Evolutionary conservation across 2,888 invertebrate species (phyloP).

Genomic region (Sepioteuthis lessoniana): DNA sequence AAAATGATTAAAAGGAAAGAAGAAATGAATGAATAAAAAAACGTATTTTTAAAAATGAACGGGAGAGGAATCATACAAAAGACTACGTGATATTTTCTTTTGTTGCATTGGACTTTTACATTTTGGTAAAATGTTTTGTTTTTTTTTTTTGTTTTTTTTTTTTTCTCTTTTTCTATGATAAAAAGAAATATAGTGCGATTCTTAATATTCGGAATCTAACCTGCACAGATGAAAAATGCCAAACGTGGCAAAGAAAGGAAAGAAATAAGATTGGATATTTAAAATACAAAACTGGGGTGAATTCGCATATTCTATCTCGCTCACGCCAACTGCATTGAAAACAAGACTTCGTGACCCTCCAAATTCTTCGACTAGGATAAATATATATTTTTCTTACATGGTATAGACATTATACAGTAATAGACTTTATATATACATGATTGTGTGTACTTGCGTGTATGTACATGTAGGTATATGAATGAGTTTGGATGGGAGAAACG

Average conservation of each 20-base stretch:
- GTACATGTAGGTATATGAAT: neutral
- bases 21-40: too few species aligned
- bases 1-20: too few species aligned
- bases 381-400: neutral
- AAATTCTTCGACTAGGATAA: neutral
- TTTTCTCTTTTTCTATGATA: neutral
- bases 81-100: neutral
- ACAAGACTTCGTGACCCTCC: neutral
- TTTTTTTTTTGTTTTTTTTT: neutral
- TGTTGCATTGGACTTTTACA: neutral
- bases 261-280: neutral
- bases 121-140: neutral
- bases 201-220: neutral
- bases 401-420: neutral
- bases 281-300: neutral
- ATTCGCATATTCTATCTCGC: neutral
- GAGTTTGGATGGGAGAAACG: neutral
- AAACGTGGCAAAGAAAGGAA: neutral
- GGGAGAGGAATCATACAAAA: neutral
- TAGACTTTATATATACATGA: slow-evolving; percentile 8
- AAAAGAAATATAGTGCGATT: neutral
- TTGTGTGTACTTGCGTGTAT: neutral
- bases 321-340: neutral
- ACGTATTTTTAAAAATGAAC: too few species aligned
- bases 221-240: neutral